A percentile compares a stretch with the other conserved stretches of the same genome.
These are phyloP conservation scores for Mormyrus lacerda DNA, from an alignment of 2,113 vertebrate genomes.

Conservation along the genomic window DNA sequence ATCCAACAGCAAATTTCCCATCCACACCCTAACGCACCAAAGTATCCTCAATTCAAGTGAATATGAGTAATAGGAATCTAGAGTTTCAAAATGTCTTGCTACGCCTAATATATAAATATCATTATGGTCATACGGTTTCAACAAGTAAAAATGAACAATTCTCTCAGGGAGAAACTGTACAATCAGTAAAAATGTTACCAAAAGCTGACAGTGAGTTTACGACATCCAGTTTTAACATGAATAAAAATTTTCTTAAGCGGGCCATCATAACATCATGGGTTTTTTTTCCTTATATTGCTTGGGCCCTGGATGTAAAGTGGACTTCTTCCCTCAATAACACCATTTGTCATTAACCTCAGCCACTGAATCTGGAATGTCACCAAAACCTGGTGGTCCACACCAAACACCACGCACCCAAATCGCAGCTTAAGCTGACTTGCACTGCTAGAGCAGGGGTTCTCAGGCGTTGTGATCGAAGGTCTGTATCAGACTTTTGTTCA, in stretches of 20 bases:
- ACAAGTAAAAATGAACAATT: neutral
- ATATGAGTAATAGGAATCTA: neutral
- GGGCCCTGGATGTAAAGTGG: neutral
- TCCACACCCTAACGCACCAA: neutral
- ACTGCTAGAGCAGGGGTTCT: neutral
- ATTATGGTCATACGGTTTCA: neutral
- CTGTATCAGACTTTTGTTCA: neutral
- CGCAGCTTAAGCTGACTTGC: neutral
- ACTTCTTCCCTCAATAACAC: neutral
- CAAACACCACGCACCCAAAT: neutral
- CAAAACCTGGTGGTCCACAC: neutral
- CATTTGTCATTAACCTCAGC: neutral
- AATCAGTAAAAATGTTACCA: neutral
- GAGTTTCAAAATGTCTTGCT: neutral
- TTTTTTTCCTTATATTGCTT: neutral
- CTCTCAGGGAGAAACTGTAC: neutral
- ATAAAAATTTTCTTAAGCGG: neutral
- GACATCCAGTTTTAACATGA: neutral
- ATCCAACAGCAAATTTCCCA: neutral
- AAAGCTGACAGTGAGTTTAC: neutral
- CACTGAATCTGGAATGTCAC: neutral
- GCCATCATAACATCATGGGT: neutral
- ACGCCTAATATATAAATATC: neutral
- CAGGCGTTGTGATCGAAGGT: neutral
- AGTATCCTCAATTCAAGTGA: neutral